Conservation (phyloP, 2,797 vertebrate genomes). For the Gallinago nigripennis region DNA sequence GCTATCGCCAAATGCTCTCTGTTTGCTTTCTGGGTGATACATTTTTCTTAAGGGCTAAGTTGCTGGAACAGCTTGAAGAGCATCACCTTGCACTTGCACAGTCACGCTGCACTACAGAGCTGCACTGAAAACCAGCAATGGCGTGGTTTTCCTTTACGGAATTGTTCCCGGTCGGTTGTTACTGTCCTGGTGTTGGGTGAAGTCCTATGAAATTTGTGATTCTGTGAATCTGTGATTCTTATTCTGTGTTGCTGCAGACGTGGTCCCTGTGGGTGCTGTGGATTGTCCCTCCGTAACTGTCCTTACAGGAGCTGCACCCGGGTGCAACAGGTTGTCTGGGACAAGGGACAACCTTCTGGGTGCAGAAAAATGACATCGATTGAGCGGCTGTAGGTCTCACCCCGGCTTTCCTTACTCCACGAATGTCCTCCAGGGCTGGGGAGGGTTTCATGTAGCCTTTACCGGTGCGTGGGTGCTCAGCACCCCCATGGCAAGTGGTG, state of each 20-base stretch:
- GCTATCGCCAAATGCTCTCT: background rate
- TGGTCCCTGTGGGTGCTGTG: background rate
- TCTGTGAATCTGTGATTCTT: background rate
- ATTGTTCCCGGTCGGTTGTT: fast-evolving
- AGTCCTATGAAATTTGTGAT: background rate
- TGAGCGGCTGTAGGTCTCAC: background rate
- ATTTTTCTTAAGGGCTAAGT: background rate
- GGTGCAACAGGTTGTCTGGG: background rate
- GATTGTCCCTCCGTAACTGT: fast-evolving
- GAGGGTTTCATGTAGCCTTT: background rate
- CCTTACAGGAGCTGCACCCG: fast-evolving
- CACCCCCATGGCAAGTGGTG: fast-evolving
- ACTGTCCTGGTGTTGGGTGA: background rate
- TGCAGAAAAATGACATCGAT: background rate
- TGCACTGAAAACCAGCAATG: fast-evolving
- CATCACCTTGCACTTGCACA: background rate
- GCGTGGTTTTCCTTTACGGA: background rate
- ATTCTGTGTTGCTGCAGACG: fast-evolving
- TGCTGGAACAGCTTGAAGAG: background rate
- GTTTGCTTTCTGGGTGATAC: background rate
- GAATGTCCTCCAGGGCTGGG: background rate
- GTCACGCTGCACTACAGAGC: background rate
- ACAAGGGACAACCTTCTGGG: background rate
- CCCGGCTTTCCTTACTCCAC: fast-evolving
- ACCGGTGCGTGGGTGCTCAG: fast-evolving